These are phyloP conservation scores for Drosophila burlai DNA, from an alignment of 1,140 invertebrate species.

Conservation along the genomic window DNA sequence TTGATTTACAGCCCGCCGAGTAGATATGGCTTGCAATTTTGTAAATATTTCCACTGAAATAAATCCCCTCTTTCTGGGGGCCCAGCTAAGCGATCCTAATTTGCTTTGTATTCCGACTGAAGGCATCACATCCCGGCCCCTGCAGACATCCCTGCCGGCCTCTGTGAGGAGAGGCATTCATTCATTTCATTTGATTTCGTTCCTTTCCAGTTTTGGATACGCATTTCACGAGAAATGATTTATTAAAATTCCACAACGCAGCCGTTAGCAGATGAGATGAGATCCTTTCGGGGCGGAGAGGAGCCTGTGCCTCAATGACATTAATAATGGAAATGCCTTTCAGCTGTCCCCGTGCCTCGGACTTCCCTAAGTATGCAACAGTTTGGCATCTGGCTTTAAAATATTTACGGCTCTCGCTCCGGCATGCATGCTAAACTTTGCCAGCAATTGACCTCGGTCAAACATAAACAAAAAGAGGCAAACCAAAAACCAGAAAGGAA, in stretches of 20 bases:
- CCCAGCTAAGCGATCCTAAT: slow-evolving; percentile 60
- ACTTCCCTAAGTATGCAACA: slow-evolving; percentile 57
- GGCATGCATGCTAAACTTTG: slow-evolving; percentile 48
- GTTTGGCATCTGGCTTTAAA: slow-evolving; percentile 62
- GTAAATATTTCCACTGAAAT: slow-evolving; percentile 62
- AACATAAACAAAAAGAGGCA: slow-evolving; percentile 44
- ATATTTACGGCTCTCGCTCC: slow-evolving; percentile 36
- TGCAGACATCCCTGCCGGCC: slow-evolving; percentile 19
- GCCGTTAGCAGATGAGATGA: slow-evolving; percentile 34
- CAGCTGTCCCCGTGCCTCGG: slow-evolving; percentile 38
- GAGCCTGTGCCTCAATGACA: slow-evolving; percentile 48
- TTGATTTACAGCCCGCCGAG: slow-evolving; percentile 65
- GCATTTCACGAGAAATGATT: slow-evolving; percentile 76
- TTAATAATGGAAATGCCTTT: slow-evolving; percentile 76
- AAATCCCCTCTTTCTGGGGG: slow-evolving; percentile 17
- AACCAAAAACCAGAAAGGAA: slow-evolving; percentile 46
- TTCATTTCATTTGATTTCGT: slow-evolving; percentile 78
- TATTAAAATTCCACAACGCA: slow-evolving; percentile 76
- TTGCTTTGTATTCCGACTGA: slow-evolving; percentile 38
- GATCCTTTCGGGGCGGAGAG: slow-evolving; percentile 8
- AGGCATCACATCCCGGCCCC: slow-evolving; percentile 42
- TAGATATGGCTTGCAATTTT: slow-evolving; percentile 56
- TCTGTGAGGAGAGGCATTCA: slow-evolving; percentile 41
- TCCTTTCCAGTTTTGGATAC: slow-evolving; percentile 52
- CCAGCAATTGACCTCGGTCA: slow-evolving; percentile 56